phyloP scores from a whole-genome alignment of 2,113 vertebrate species.

The Pelodiscus sinensis region DNA sequence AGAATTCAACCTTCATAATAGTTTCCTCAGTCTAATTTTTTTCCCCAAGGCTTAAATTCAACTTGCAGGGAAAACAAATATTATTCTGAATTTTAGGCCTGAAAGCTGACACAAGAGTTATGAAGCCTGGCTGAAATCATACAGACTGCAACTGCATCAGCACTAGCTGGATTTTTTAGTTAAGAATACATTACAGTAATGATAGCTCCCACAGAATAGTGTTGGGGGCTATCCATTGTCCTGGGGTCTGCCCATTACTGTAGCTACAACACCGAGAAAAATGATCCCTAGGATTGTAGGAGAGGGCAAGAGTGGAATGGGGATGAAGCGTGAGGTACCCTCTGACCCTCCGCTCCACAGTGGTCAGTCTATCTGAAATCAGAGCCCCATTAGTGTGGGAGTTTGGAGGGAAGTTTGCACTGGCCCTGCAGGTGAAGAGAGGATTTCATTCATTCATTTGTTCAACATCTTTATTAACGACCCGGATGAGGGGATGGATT shows the following conservation, averaged over 20 bases:
- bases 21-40: background rate
- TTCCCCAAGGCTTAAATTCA: background rate
- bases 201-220: background rate
- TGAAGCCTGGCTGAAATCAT: background rate
- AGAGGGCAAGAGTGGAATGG: background rate
- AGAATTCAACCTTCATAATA: background rate
- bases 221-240: background rate
- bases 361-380: background rate
- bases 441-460: background rate
- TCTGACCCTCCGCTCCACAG: background rate
- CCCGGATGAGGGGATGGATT: no score
- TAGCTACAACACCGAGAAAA: background rate
- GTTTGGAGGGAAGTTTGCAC: background rate
- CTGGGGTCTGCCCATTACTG: background rate
- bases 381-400: background rate
- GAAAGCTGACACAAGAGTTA: background rate
- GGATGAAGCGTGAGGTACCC: background rate
- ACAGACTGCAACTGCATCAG: background rate
- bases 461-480: no score
- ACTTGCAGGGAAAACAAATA: background rate
- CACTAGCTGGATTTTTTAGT: background rate
- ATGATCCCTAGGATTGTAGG: background rate
- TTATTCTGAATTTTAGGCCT: background rate
- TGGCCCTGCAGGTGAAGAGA: background rate
- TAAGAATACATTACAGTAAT: background rate